Percentiles rank a stretch among this genome's conserved stretches.
Conservation (phyloP, 2,888 invertebrate species). For the Diplolepis rosae region DNA sequence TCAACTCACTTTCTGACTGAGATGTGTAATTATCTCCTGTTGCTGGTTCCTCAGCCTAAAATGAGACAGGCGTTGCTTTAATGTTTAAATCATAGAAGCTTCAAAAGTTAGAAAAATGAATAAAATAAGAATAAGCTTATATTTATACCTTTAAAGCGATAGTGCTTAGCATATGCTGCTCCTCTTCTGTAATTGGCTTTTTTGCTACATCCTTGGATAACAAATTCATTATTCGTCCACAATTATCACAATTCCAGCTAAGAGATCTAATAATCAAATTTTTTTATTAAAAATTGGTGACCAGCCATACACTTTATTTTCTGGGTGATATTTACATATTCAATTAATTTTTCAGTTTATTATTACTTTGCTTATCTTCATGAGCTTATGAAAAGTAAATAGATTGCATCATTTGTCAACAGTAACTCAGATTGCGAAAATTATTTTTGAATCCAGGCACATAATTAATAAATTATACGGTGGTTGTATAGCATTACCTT, state of each 20-base stretch:
- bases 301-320: too few relatives aligned
- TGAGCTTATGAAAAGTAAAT: too few relatives aligned
- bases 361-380: too few relatives aligned
- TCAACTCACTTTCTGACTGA: conserved; percentile 57
- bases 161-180: conserved; percentile 75
- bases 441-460: too few relatives aligned
- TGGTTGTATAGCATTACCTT: too few relatives aligned
- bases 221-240: conserved; percentile 78
- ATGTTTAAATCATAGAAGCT: too few relatives aligned
- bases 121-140: neutral
- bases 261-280: conserved; percentile 74
- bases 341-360: too few relatives aligned
- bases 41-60: conserved; percentile 62
- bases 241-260: conserved; percentile 79
- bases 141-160: conserved; percentile 75
- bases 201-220: conserved; percentile 72
- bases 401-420: too few relatives aligned
- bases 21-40: conserved; percentile 53
- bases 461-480: too few relatives aligned
- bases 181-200: conserved; percentile 75
- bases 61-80: neutral
- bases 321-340: too few relatives aligned
- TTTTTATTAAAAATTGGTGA: conserved; percentile 20
- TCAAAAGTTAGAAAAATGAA: too few relatives aligned
- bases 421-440: too few relatives aligned